Percentiles rank a stretch among this genome's conserved stretches.
Conservation (phyloP, 2,797 vertebrate species). For the Agapornis canus region DNA sequence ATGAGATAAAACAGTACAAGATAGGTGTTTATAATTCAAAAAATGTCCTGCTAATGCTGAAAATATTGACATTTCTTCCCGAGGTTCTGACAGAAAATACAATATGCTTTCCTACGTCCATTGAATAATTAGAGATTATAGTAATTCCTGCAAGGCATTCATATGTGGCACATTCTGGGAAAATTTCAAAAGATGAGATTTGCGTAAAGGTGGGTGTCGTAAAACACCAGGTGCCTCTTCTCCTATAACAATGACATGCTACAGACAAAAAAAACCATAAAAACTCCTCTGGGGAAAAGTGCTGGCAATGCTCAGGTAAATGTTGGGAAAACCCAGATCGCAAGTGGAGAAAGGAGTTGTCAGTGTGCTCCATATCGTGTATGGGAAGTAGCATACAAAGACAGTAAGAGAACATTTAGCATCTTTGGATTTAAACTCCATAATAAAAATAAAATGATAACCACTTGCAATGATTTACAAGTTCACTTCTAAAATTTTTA, state of each 20-base stretch:
- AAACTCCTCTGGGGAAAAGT: neutral
- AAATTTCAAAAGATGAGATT: constrained; percentile 40
- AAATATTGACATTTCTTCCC: constrained; percentile 60
- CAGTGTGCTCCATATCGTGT: neutral
- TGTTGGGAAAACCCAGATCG: fast-evolving
- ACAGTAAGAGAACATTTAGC: neutral
- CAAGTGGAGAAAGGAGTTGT: neutral
- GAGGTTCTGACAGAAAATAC: constrained; percentile 48
- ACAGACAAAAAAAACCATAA: neutral
- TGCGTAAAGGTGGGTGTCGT: neutral
- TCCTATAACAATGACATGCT: neutral
- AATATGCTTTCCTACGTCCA: constrained; percentile 29
- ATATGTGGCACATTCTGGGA: neutral
- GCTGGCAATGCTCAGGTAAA: neutral
- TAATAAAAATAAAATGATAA: constrained; percentile 24
- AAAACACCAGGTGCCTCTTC: neutral
- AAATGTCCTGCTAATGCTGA: constrained; percentile 27
- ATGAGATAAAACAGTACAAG: constrained; percentile 9
- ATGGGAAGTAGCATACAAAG: neutral
- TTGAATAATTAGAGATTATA: constrained; percentile 62
- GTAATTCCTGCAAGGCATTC: constrained; percentile 48
- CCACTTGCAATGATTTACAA: neutral
- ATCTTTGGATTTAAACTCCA: neutral
- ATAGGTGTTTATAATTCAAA: constrained; percentile 36
- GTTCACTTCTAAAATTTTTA: constrained; percentile 1